Percentiles rank a stretch among this genome's conserved stretches.
Evolutionary conservation across 2,888 invertebrate species (phyloP).

Genomic region (Bellardia bayeri): DNA sequence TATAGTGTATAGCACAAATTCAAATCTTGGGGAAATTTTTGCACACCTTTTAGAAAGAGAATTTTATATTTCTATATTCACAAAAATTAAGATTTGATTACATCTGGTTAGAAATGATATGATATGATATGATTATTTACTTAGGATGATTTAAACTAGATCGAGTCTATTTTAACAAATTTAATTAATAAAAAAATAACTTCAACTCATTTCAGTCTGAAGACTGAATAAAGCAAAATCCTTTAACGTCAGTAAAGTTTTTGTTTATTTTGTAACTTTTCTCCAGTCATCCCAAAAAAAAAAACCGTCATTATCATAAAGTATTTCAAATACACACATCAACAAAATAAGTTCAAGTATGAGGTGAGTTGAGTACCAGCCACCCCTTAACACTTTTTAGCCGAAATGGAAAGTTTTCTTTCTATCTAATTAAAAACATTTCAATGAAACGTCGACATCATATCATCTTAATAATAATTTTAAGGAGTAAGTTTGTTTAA

Average conservation of each 20-base stretch:
- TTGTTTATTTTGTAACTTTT: slow-evolving; percentile 54
- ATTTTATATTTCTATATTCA: no score
- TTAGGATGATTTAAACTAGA: no score
- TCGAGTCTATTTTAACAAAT: no score
- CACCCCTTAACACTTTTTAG: slow-evolving; percentile 14
- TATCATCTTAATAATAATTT: slow-evolving; percentile 66
- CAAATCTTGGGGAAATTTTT: no score
- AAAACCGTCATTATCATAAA: slow-evolving; percentile 60
- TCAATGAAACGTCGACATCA: slow-evolving; percentile 72
- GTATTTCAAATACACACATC: slow-evolving; percentile 30
- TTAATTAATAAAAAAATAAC: no score
- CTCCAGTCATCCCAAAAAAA: not conserved
- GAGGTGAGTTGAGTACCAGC: not conserved
- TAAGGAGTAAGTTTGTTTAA: slow-evolving; percentile 68
- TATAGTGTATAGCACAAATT: no score
- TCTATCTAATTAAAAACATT: slow-evolving; percentile 73
- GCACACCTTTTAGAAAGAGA: no score
- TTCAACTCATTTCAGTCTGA: not conserved
- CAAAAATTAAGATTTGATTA: no score
- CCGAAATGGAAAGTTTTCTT: slow-evolving; percentile 67
- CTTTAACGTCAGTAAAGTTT: slow-evolving; percentile 56
- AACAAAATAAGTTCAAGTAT: not conserved
- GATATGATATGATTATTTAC: no score
- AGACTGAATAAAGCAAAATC: slow-evolving; percentile 37
- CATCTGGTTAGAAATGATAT: no score